A percentile compares a stretch with the other conserved stretches of the same genome.
phyloP scores from a whole-genome alignment of 2,888 invertebrate genomes.

The Geotrupes spiniger region DNA sequence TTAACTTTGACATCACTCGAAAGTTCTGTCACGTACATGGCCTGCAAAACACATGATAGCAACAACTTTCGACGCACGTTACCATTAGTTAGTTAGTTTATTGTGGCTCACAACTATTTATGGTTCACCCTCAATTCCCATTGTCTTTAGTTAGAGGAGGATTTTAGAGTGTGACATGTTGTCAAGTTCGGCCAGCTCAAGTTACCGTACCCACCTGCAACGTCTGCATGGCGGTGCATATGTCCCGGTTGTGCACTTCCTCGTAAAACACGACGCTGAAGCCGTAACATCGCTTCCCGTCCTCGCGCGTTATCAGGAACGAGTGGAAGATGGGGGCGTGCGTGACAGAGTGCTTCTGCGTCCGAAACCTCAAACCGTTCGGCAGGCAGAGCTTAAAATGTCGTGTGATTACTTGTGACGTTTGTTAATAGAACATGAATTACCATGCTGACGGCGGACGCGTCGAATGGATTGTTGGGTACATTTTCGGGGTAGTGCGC shows the following conservation, averaged over 20 bases:
- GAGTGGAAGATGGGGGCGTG: constrained; percentile 89
- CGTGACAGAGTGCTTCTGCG: constrained; percentile 80
- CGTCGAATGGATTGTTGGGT: constrained; percentile 86
- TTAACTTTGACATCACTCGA: constrained; percentile 75
- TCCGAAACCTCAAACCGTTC: constrained; percentile 89
- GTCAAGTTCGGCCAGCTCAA: too few relatives aligned
- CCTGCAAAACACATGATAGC: constrained; percentile 52
- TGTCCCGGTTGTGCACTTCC: constrained; percentile 87
- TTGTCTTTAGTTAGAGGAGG: too few relatives aligned
- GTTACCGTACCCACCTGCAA: too few relatives aligned
- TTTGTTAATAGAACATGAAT: too few relatives aligned
- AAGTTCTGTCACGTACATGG: constrained; percentile 87
- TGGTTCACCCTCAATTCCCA: too few relatives aligned
- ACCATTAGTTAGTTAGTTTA: too few relatives aligned
- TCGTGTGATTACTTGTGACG: constrained; percentile 1
- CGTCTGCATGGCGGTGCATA: constrained; percentile 94
- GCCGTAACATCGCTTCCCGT: constrained; percentile 92
- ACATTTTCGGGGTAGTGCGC: constrained; percentile 94
- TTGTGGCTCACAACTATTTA: too few relatives aligned
- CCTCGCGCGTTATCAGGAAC: constrained; percentile 95
- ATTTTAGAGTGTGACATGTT: too few relatives aligned
- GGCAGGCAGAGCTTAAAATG: constrained; percentile 83
- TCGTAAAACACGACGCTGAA: constrained; percentile 95
- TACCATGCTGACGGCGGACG: constrained; percentile 96
- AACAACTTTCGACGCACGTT: too few relatives aligned